Base-by-base conservation (phyloP, 2,113 vertebrate species). In the Delphinus delphis region DNA sequence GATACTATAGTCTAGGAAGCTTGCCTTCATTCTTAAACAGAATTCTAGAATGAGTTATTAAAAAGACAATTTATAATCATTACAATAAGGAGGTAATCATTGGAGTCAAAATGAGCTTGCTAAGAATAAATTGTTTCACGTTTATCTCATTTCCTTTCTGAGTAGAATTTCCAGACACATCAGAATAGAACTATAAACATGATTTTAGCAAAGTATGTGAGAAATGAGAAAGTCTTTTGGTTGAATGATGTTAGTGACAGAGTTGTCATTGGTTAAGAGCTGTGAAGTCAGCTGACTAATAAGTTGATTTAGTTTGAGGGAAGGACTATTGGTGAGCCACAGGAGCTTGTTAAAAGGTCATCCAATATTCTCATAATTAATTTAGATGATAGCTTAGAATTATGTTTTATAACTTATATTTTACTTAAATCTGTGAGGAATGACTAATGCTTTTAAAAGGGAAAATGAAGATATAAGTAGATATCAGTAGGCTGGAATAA, bases 281-380 rank as follows among this genome's bases (percentile, higher is more conserved):
- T 73, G 25, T 96, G 76, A 87, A 76, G 11, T 94, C 26, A 77
- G 62, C 41, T 92, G 93, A 88, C 82, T 92, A 76, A n/a, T 68
- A 21, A 50, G 2, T 41, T 93, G 55, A 63, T 94, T 67, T 91
- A 65, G 70, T 89, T 89, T 63, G 31, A 90, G 41, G 33, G 50
- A 82, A 60, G 58, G 36, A 80, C 28, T 53, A 1, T 60, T 84
- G 60, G 60, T 92, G 55, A 83, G 4, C 65, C 26, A 53, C 38
- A 74, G 11, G 38, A 68, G 58, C 68, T 80, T 87, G 33, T 91
- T 87, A 31, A 68, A 18, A 84, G 44, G 62, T 73, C 23, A 44
- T 74, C 89, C 44, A 74, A 8, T 36, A 44, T 80, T 95, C 63
- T 90, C 73, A 53, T 18, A 55, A 47, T 73, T 89, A 60, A 73